Evolutionary conservation across 1,140 invertebrate genomes (phyloP).

Genomic region (Drosophila pectinifera): DNA sequence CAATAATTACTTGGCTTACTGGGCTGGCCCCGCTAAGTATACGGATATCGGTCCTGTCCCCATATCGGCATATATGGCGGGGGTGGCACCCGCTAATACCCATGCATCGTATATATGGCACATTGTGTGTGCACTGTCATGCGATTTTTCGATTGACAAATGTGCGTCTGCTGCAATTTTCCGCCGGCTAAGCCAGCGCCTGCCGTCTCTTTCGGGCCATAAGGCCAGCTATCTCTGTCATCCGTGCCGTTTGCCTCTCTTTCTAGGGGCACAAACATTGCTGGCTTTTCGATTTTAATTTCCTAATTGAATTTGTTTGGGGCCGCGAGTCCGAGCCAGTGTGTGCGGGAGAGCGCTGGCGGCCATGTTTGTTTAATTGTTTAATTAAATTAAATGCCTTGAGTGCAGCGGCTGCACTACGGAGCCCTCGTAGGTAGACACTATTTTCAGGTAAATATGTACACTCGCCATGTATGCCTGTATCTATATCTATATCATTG

Average conservation of each 20-base stretch:
- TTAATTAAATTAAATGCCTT: conserved; percentile 78
- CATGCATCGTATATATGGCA: not conserved
- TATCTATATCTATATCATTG: conserved; percentile 20
- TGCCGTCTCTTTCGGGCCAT: conserved; percentile 10
- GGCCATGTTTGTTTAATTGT: conserved; percentile 80
- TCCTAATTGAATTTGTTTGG: conserved; percentile 81
- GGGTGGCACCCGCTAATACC: conserved; percentile 9
- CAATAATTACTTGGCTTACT: conserved; percentile 41
- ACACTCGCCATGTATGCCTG: not conserved
- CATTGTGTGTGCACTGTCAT: conserved; percentile 8
- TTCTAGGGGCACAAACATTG: conserved; percentile 25
- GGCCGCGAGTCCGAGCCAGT: not conserved
- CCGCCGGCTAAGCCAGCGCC: conserved; percentile 19
- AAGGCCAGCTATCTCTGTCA: not conserved
- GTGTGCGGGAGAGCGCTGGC: conserved; percentile 20
- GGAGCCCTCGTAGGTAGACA: conserved; percentile 15
- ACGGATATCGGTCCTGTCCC: conserved; percentile 20
- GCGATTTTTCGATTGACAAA: conserved; percentile 61
- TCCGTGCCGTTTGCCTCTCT: conserved; percentile 7
- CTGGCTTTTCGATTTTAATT: conserved; percentile 54
- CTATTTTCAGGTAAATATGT: conserved; percentile 19
- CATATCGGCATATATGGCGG: conserved; percentile 10
- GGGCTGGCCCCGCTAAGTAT: conserved; percentile 14
- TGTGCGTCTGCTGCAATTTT: conserved; percentile 73
- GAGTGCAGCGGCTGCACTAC: conserved; percentile 58